phyloP scores from a whole-genome alignment of 2,797 vertebrate genomes.

The Echiichthys vipera region DNA sequence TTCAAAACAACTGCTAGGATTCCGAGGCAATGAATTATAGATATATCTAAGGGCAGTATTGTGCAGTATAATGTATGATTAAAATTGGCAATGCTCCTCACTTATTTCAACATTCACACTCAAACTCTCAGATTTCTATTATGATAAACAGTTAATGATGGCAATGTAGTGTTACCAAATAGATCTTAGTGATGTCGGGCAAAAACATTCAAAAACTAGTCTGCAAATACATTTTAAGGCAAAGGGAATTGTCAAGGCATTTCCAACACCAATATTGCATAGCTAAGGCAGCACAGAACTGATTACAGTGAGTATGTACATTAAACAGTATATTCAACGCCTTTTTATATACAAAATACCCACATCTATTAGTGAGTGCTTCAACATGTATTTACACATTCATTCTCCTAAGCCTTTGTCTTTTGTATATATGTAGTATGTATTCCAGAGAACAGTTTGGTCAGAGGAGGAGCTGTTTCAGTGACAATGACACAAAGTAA shows the following conservation, averaged over 20 bases:
- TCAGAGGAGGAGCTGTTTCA: slow-evolving; percentile 66
- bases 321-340: slow-evolving; percentile 63
- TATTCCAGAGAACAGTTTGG: slow-evolving; percentile 65
- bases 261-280: slow-evolving; percentile 86
- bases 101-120: slow-evolving; percentile 52
- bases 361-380: slow-evolving; percentile 53
- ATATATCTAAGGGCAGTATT: too few relatives aligned
- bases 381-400: slow-evolving; percentile 72
- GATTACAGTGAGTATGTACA: slow-evolving; percentile 77
- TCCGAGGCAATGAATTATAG: slow-evolving; percentile 44
- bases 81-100: slow-evolving; percentile 54
- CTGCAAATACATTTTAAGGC: slow-evolving; percentile 82
- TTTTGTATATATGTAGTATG: slow-evolving; percentile 37
- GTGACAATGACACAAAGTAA: slow-evolving; percentile 72
- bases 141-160: slow-evolving; percentile 43
- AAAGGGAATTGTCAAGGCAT: slow-evolving; percentile 87
- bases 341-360: slow-evolving; percentile 69
- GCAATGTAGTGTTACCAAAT: slow-evolving; percentile 57
- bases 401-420: slow-evolving; percentile 52
- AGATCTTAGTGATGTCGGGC: slow-evolving; percentile 41
- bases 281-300: slow-evolving; percentile 83
- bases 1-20: slow-evolving; percentile 13
- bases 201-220: slow-evolving; percentile 72
- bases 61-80: slow-evolving; percentile 28
- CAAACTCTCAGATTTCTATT: slow-evolving; percentile 28